These are phyloP conservation scores for Selenia dentaria DNA, from an alignment of 2,888 invertebrate genomes.

Conservation along the genomic window DNA sequence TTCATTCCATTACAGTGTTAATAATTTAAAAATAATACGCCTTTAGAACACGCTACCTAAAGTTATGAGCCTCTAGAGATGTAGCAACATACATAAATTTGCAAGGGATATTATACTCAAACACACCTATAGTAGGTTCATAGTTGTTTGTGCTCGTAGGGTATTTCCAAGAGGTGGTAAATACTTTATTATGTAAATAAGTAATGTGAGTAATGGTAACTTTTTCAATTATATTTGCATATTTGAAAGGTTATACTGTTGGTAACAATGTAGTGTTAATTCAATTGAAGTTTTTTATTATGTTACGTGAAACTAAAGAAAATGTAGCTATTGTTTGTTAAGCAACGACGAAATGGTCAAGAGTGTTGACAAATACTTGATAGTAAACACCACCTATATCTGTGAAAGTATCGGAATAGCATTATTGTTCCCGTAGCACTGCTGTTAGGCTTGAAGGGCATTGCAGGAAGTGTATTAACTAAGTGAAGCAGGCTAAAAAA, in stretches of 20 bases:
- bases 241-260: constrained; percentile 22
- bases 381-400: no score
- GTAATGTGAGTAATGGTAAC: constrained; percentile 39
- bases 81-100: constrained; percentile 39
- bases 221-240: constrained; percentile 33
- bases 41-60: constrained; percentile 68
- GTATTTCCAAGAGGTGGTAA: constrained; percentile 54
- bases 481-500: no score
- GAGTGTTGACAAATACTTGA: no score
- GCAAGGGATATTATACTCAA: constrained; percentile 36
- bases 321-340: no score
- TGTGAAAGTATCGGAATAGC: no score
- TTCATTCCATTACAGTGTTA: constrained; percentile 80
- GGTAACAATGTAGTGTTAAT: constrained; percentile 1
- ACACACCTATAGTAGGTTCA: constrained; percentile 26
- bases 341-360: no score
- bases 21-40: constrained; percentile 81
- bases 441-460: no score
- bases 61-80: constrained; percentile 75
- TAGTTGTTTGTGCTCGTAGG: constrained; percentile 18
- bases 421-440: no score
- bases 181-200: constrained; percentile 61
- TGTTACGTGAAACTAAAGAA: no score
- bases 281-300: no score
- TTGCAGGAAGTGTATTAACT: no score